Conservation (phyloP, 2,113 vertebrate species). For the Ia io region DNA sequence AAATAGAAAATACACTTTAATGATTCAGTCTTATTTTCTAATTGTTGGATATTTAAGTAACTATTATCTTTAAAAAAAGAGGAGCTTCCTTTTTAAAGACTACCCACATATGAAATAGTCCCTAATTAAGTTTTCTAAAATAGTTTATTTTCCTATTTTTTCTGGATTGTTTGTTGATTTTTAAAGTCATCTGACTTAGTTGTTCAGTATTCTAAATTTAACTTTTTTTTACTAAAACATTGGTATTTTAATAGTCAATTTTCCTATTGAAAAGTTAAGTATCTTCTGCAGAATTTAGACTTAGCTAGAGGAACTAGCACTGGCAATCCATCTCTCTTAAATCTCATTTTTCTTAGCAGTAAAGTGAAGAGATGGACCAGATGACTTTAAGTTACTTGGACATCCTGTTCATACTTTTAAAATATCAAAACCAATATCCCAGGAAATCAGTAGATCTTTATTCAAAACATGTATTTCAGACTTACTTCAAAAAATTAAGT, state of each 20-base stretch:
- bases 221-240: not conserved
- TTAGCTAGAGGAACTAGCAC: conserved; percentile 1
- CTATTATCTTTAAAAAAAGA: not conserved
- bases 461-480: not conserved
- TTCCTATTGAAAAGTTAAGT: not conserved
- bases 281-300: not conserved
- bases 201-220: not conserved
- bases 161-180: not conserved
- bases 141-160: not conserved
- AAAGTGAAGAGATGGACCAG: not conserved
- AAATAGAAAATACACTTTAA: conserved; percentile 27
- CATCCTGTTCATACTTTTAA: not conserved
- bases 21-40: not conserved
- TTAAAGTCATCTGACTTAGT: not conserved
- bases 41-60: not conserved
- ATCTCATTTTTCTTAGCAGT: not conserved
- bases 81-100: not conserved
- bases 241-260: not conserved
- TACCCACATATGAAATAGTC: not conserved
- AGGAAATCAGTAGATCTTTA: not conserved
- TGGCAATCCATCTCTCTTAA: not conserved
- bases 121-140: not conserved
- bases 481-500: not conserved
- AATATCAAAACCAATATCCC: not conserved
- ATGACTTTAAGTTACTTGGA: not conserved